Base-by-base conservation (phyloP, 2,113 vertebrate species). In the Heteronetta atricapilla region DNA sequence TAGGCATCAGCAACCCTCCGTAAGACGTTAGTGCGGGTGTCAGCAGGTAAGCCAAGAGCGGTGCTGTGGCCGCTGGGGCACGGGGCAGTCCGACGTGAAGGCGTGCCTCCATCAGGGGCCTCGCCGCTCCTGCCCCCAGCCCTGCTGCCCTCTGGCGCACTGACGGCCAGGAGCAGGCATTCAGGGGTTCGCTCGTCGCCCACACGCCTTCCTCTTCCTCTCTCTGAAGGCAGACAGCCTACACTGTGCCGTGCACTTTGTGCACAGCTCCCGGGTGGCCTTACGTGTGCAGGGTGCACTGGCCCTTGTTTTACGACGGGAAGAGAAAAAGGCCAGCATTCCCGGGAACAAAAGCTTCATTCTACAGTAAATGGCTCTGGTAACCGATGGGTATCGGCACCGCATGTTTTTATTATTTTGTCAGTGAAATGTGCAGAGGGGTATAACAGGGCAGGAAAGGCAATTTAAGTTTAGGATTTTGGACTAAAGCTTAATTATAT, bases 401-500 rank as follows among this genome's bases (percentile, higher is more conserved):
- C 31, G 1, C 6, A 1, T 0, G 4, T 11, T 16, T 6, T 62
- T 29, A 5, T 25, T 28, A 31, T 7, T 33, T 8, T 63, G n/a
- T 1, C 58, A 56, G 70, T 8, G 52, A 23, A 81, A 55, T 1
- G 46, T 58, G 56, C 66, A 46, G 42, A 58, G 70, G 36, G 58
- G 23, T 38, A 23, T 48, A 22, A 20, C 75, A 59, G 91, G 87
- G 70, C 74, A 77, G 55, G 53, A 18, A 82, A 73, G 29, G 50
- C 55, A 92, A 48, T 92, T 84, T 48, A 13, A 20, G 53, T n/a
- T 91, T 29, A 13, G 67, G 72, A 40, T 95, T 87, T 82, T 76
- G 90, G 91, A 58, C 79, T 62, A 34, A 48, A 77, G 48, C 60
- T 93, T 91, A 69, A 91, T 95, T 95, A 91, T 62, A 77, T 34